phyloP scores from a whole-genome alignment of 2,888 invertebrate species.

The Sphaerophoria rueppellii region DNA sequence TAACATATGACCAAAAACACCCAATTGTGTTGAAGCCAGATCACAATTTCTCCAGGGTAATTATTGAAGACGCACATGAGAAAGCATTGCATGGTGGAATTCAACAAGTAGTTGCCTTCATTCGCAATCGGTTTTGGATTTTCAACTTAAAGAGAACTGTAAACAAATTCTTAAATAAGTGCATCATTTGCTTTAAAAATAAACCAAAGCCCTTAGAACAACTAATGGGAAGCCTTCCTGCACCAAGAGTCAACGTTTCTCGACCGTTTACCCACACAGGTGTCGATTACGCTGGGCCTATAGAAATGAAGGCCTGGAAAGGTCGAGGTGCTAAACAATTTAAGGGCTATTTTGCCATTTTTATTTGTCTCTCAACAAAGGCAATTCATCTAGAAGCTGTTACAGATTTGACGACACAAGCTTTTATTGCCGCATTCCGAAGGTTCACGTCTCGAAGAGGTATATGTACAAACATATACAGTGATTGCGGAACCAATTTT shows the following conservation, averaged over 20 bases:
- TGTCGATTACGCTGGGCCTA: conserved; percentile 24
- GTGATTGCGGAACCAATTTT: conserved; percentile 10
- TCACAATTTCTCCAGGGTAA: conserved; percentile 6
- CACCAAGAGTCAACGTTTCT: conserved; percentile 1
- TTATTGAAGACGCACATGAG: conserved; percentile 3
- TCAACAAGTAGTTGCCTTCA: background rate
- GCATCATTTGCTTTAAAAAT: background rate
- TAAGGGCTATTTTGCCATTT: conserved; percentile 75
- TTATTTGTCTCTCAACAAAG: conserved; percentile 74
- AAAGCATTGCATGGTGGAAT: background rate
- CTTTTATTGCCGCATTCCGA: conserved; percentile 26
- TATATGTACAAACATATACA: conserved; percentile 11
- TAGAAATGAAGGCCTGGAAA: conserved; percentile 19
- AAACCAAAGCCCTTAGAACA: conserved; percentile 13
- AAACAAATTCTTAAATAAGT: conserved; percentile 1
- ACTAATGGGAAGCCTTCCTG: conserved; percentile 4
- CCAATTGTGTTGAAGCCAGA: background rate
- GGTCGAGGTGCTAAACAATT: conserved; percentile 60
- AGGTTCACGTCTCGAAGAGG: conserved; percentile 17
- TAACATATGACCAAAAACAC: conserved; percentile 15
- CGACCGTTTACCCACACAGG: conserved; percentile 8
- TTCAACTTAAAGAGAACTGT: conserved; percentile 4
- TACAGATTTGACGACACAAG: conserved; percentile 6
- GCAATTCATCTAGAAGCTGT: conserved; percentile 67
- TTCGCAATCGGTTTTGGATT: conserved; percentile 8